Percentiles rank a stretch among this genome's conserved stretches.
These are phyloP conservation scores for Biston betularia DNA, from an alignment of 2,888 invertebrate species.

Conservation along the genomic window DNA sequence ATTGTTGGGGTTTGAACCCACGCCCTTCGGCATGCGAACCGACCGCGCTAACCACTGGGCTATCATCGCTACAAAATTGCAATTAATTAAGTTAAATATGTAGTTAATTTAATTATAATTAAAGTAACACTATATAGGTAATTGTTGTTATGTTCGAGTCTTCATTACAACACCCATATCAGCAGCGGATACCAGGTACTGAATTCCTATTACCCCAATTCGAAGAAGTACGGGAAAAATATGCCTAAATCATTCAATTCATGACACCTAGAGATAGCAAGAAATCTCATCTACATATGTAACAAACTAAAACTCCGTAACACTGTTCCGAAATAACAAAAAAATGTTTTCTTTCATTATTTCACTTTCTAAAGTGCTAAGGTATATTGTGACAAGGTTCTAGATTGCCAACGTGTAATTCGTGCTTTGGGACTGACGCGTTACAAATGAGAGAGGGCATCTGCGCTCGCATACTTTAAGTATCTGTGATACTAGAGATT, in stretches of 20 bases:
- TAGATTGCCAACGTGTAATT: slow-evolving; percentile 7
- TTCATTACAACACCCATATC: background rate
- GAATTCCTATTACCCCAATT: slow-evolving; percentile 24
- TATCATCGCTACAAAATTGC: no score
- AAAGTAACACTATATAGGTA: background rate
- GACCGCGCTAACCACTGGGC: no score
- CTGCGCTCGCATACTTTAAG: slow-evolving; percentile 59
- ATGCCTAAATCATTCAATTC: slow-evolving; percentile 49
- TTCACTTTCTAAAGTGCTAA: background rate
- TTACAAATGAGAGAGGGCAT: slow-evolving; percentile 62
- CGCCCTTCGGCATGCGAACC: no score
- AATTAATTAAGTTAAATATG: no score
- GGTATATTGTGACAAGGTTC: slow-evolving; percentile 13
- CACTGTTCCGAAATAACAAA: slow-evolving; percentile 8
- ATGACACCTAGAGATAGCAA: slow-evolving; percentile 49
- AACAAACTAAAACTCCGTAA: slow-evolving; percentile 1
- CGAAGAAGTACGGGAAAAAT: slow-evolving; percentile 24
- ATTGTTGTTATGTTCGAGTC: no score
- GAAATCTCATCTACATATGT: slow-evolving; percentile 60
- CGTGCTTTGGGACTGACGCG: slow-evolving; percentile 55
- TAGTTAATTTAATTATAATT: background rate
- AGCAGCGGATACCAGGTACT: background rate
- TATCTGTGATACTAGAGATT: slow-evolving; percentile 46
- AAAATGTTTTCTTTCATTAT: background rate
- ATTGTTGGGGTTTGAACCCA: no score